Conservation (phyloP, 35 echinoderm and acorn worm genomes). For the Ptychodera flava region DNA sequence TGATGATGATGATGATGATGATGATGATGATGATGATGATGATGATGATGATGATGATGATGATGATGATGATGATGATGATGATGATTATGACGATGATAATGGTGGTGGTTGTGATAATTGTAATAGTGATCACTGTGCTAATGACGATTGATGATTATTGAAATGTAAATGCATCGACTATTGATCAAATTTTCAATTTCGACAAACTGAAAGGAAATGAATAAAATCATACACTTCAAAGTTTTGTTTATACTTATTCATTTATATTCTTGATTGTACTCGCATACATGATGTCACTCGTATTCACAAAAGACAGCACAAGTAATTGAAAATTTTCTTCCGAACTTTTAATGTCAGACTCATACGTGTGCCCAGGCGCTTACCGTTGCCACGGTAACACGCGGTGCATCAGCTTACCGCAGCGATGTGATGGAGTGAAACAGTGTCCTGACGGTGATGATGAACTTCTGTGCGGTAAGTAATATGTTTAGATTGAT, state of each 20-base stretch:
- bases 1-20: slow-evolving; percentile 26
- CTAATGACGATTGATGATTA: neutral
- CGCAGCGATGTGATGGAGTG: slow-evolving; percentile 45
- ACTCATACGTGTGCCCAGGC: slow-evolving; percentile 52
- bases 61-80: slow-evolving; percentile 28
- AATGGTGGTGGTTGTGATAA: neutral
- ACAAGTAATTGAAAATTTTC: too few relatives aligned
- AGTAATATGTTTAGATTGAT: neutral
- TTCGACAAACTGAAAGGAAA: too few relatives aligned
- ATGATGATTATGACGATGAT: too few relatives aligned
- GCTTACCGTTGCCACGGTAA: slow-evolving; percentile 61
- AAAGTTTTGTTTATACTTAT: too few relatives aligned
- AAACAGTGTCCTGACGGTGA: slow-evolving; percentile 19
- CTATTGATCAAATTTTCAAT: too few relatives aligned
- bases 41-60: slow-evolving; percentile 28
- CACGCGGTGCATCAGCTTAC: slow-evolving; percentile 38
- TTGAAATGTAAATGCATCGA: too few relatives aligned
- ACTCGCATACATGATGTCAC: too few relatives aligned
- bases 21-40: slow-evolving; percentile 19
- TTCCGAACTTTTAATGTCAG: slow-evolving; percentile 23
- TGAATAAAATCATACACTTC: too few relatives aligned
- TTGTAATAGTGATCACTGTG: neutral
- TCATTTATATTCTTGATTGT: too few relatives aligned
- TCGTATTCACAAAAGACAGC: too few relatives aligned
- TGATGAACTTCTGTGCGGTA: slow-evolving; percentile 42